phyloP scores from a whole-genome alignment of 2,888 invertebrate species.

The Drosophila mimetica region DNA sequence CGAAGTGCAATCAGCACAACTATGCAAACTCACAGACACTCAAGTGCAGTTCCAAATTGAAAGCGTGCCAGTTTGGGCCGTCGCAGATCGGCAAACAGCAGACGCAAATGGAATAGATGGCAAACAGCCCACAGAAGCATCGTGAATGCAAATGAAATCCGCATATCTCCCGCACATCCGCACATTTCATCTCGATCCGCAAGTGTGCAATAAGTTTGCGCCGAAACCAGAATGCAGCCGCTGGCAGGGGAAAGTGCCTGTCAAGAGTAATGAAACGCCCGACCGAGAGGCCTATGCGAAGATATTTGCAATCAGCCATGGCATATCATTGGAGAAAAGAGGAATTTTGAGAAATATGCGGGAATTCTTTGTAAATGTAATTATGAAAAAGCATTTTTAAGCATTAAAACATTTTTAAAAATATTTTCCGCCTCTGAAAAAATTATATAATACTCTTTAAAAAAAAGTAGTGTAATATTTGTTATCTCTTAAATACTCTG shows the following conservation, averaged over 20 bases:
- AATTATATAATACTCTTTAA: no score
- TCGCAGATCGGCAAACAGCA: slow-evolving; percentile 18
- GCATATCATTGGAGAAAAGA: background rate
- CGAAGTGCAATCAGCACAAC: slow-evolving; percentile 30
- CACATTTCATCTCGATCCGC: slow-evolving; percentile 9
- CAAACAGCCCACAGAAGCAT: slow-evolving; percentile 10
- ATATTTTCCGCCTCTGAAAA: no score
- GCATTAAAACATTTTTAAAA: no score
- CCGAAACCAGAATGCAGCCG: slow-evolving; percentile 1
- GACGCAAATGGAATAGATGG: background rate
- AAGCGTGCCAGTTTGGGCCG: slow-evolving; percentile 32
- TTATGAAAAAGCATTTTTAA: no score
- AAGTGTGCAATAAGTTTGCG: slow-evolving; percentile 19
- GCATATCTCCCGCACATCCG: slow-evolving; percentile 6
- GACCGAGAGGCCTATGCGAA: background rate
- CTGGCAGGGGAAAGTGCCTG: slow-evolving; percentile 2
- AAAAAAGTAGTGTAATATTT: no score
- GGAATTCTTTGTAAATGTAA: no score
- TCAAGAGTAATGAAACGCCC: slow-evolving; percentile 27
- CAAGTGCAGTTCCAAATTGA: slow-evolving; percentile 41
- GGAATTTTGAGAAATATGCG: background rate
- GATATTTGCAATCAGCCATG: background rate
- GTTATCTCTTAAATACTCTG: no score
- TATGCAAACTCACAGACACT: slow-evolving; percentile 22
- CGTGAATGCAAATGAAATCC: slow-evolving; percentile 30